Evolutionary conservation across 2,888 invertebrate genomes (phyloP).

Genomic region (Mythimna loreyi): DNA sequence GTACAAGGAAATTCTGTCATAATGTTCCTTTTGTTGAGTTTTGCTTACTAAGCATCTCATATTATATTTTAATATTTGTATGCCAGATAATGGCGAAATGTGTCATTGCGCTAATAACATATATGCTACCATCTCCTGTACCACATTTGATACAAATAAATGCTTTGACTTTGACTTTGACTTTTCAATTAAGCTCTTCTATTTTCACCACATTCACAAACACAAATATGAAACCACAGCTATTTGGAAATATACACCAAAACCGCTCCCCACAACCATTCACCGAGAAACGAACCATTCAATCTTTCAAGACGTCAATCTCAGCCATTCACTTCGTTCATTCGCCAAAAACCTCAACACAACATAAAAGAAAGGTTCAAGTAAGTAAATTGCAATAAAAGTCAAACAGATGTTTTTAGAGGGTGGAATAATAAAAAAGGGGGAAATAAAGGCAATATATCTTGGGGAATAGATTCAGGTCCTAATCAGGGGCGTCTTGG

Average conservation of each 20-base stretch:
- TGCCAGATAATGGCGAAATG: too few relatives aligned
- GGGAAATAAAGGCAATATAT: conserved; percentile 67
- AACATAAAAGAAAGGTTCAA: conserved; percentile 54
- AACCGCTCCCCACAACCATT: conserved; percentile 15
- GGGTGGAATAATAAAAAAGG: conserved; percentile 65
- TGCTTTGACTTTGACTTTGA: too few relatives aligned
- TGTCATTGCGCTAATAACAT: too few relatives aligned
- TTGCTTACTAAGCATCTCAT: too few relatives aligned
- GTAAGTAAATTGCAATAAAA: conserved; percentile 68
- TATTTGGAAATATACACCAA: conserved; percentile 25
- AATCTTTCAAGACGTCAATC: conserved; percentile 54
- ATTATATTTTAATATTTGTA: too few relatives aligned
- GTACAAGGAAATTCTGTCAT: too few relatives aligned
- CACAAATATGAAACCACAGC: conserved; percentile 14
- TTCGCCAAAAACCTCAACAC: conserved; percentile 55
- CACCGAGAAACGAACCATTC: conserved; percentile 41
- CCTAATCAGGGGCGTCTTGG: conserved; percentile 67
- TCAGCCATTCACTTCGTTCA: conserved; percentile 48
- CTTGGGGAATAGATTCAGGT: conserved; percentile 68
- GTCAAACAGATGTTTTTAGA: conserved; percentile 67
- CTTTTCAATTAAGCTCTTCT: conserved; percentile 1
- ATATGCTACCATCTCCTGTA: too few relatives aligned
- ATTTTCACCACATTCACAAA: neutral
- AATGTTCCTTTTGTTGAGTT: too few relatives aligned
- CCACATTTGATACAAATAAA: too few relatives aligned